phyloP scores from a whole-genome alignment of 2,797 vertebrate genomes.

The Helarctos malayanus region DNA sequence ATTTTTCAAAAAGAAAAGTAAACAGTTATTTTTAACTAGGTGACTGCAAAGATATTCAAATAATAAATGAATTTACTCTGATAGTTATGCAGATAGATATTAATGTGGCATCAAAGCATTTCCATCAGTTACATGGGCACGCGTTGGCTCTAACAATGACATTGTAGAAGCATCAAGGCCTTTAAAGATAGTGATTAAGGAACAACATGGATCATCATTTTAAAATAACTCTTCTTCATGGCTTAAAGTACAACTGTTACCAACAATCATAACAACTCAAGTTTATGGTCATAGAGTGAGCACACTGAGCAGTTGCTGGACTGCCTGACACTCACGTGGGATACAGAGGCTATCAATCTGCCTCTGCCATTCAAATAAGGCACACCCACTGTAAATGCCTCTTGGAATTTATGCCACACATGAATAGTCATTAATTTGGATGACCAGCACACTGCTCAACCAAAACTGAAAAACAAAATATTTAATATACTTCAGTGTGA shows the following conservation, averaged over 20 bases:
- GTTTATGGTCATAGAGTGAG: constrained; percentile 76
- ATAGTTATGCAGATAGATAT: constrained; percentile 58
- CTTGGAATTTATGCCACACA: constrained; percentile 80
- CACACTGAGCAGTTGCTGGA: constrained; percentile 58
- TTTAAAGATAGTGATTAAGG: constrained; percentile 71
- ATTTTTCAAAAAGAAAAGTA: constrained; percentile 59
- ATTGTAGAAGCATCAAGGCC: constrained; percentile 64
- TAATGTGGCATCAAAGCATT: background rate
- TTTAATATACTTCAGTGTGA: constrained; percentile 85
- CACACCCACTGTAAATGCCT: constrained; percentile 79
- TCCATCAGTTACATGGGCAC: background rate
- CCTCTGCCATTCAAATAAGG: constrained; percentile 74
- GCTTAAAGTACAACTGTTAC: constrained; percentile 80
- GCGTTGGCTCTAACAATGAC: background rate
- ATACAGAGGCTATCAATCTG: constrained; percentile 84
- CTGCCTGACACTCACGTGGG: constrained; percentile 69
- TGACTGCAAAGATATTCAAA: background rate
- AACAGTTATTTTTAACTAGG: constrained; percentile 53
- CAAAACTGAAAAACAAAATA: constrained; percentile 90
- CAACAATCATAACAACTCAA: constrained; percentile 84
- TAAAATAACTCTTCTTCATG: constrained; percentile 78
- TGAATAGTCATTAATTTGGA: constrained; percentile 87
- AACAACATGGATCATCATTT: constrained; percentile 64
- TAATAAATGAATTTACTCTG: constrained; percentile 66
- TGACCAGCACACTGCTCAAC: constrained; percentile 84